Conservation (phyloP, 2,888 invertebrate genomes). For the Deilephila elpenor region DNA sequence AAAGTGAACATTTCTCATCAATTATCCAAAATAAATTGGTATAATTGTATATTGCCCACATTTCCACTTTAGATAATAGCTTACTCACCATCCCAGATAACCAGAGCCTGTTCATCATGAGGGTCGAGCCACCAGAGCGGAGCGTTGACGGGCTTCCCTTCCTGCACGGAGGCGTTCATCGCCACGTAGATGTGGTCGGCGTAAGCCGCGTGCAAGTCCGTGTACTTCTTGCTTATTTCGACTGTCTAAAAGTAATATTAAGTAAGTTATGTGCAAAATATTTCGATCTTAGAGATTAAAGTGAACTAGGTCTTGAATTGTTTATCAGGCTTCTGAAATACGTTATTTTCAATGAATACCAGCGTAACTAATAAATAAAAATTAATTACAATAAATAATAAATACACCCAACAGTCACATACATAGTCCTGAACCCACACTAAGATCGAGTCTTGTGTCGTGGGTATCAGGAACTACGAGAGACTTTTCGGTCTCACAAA, state of each 20-base stretch:
- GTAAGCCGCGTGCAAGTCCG: conserved; percentile 86
- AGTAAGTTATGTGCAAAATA: not conserved
- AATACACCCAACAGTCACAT: no score
- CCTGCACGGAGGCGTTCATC: conserved; percentile 84
- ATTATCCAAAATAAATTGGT: not conserved
- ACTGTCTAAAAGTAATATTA: conserved; percentile 78
- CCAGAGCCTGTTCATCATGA: conserved; percentile 84
- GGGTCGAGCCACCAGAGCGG: conserved; percentile 95
- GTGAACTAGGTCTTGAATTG: not conserved
- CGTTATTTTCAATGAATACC: no score
- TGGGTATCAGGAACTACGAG: no score
- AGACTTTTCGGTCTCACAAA: no score
- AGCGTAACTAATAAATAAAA: no score
- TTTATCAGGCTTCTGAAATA: no score
- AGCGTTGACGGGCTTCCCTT: conserved; percentile 90
- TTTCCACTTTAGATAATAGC: not conserved
- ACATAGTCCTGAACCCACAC: no score
- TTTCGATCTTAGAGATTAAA: no score
- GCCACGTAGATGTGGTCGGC: conserved; percentile 86
- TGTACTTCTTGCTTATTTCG: conserved; percentile 86
- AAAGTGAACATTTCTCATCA: not conserved
- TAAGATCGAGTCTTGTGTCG: no score
- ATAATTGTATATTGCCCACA: no score
- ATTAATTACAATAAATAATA: no score
- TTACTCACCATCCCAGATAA: conserved; percentile 83